A percentile compares a stretch with the other conserved stretches of the same genome.
Evolutionary conservation across 2,888 invertebrate genomes (phyloP).

Genomic region (Reticulitermes lucifugus): DNA sequence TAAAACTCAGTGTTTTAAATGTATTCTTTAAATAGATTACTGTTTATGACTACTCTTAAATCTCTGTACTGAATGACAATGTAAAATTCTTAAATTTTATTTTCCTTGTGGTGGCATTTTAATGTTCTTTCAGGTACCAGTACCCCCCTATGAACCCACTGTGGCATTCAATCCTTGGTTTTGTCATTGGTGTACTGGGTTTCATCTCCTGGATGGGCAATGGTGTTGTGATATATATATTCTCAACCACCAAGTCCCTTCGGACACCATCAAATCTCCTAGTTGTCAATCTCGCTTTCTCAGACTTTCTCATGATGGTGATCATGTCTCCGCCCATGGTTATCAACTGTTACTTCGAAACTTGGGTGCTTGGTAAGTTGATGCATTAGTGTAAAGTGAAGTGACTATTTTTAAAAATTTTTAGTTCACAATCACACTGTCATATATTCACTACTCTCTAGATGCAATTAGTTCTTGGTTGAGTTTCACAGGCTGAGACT

Average conservation of each 20-base stretch:
- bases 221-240: conserved; percentile 78
- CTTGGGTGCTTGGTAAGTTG: conserved; percentile 73
- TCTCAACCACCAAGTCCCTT: conserved; percentile 77
- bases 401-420: too few species aligned
- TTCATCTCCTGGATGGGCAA: conserved; percentile 77
- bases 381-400: neutral
- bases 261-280: conserved; percentile 92
- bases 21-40: too few species aligned
- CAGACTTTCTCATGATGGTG: conserved; percentile 91
- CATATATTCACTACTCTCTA: too few species aligned
- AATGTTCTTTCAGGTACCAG: conserved; percentile 78
- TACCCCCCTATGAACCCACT: conserved; percentile 90
- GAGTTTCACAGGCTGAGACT: too few species aligned
- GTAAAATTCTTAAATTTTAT: neutral
- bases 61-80: too few species aligned
- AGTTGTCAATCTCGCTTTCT: conserved; percentile 91
- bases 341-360: conserved; percentile 83
- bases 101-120: neutral
- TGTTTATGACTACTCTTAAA: too few species aligned
- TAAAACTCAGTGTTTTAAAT: too few species aligned
- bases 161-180: conserved; percentile 85
- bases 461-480: too few species aligned
- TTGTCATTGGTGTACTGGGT: conserved; percentile 81
- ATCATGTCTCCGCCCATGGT: conserved; percentile 85
- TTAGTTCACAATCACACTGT: too few species aligned